A percentile compares a stretch with the other conserved stretches of the same genome.
phyloP scores from a whole-genome alignment of 2,113 vertebrate species.

The Prietella phreatophila region DNA sequence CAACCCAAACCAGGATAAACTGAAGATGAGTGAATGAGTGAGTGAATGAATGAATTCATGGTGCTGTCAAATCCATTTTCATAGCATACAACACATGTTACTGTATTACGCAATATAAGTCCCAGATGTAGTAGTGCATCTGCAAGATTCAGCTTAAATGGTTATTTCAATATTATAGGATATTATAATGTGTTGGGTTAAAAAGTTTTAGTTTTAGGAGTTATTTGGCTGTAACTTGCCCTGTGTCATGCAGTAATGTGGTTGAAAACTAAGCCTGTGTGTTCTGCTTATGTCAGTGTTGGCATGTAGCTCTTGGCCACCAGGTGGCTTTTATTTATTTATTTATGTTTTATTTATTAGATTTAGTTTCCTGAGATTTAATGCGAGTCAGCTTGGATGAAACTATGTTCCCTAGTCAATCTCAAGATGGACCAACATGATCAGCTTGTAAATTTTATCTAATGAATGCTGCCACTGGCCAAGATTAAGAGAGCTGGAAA shows the following conservation, averaged over 20 bases:
- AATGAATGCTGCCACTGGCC: conserved; percentile 66
- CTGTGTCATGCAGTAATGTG: neutral
- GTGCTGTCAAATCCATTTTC: conserved; percentile 7
- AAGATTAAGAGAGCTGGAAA: conserved; percentile 50
- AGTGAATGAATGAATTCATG: neutral
- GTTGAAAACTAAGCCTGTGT: neutral
- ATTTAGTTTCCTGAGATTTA: conserved; percentile 69
- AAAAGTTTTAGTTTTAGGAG: conserved; percentile 3
- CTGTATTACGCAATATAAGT: neutral
- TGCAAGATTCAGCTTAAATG: neutral
- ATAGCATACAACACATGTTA: neutral
- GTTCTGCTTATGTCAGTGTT: neutral
- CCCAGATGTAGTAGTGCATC: neutral
- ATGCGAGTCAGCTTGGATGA: conserved; percentile 59
- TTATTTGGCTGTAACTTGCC: neutral
- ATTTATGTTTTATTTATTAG: conserved; percentile 59
- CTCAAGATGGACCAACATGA: conserved; percentile 59
- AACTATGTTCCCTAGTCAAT: conserved; percentile 62
- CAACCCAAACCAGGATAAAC: neutral
- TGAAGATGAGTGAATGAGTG: neutral
- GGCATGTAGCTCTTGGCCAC: conserved; percentile 51
- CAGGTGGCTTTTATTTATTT: conserved; percentile 46
- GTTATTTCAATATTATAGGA: neutral
- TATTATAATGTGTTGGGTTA: neutral
- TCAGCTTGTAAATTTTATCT: conserved; percentile 74